phyloP scores from a whole-genome alignment of 2,113 vertebrate genomes.

The Notarius lentiginosus region DNA sequence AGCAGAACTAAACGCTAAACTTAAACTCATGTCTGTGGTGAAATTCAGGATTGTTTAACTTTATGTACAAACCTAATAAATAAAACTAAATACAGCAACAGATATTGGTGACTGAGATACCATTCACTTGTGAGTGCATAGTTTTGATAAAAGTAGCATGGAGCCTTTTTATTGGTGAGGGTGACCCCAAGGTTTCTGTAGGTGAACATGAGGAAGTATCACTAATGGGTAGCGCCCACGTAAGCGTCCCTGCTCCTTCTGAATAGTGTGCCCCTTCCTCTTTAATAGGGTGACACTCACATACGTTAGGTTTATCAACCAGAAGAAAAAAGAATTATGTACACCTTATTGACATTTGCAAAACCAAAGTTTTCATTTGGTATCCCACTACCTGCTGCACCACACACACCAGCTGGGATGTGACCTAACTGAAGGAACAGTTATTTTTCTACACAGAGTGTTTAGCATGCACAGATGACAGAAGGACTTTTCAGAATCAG shows the following conservation, averaged over 20 bases:
- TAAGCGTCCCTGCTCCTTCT: too few species aligned
- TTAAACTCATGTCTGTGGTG: neutral
- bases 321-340: neutral
- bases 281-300: neutral
- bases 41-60: neutral
- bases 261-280: too few species aligned
- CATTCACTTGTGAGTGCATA: neutral
- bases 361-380: neutral
- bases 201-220: too few species aligned
- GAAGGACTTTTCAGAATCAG: neutral
- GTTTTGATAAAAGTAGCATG: neutral
- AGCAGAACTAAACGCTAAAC: neutral
- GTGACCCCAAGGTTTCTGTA: neutral
- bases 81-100: neutral
- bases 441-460: too few species aligned
- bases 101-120: neutral
- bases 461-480: too few species aligned
- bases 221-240: too few species aligned
- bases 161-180: neutral
- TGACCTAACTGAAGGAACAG: neutral
- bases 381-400: neutral
- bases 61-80: neutral
- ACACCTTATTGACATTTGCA: neutral
- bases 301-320: neutral
- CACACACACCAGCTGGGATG: neutral